Evolutionary conservation across 2,113 vertebrate genomes (phyloP).

Genomic region (Oceanodroma tethys): DNA sequence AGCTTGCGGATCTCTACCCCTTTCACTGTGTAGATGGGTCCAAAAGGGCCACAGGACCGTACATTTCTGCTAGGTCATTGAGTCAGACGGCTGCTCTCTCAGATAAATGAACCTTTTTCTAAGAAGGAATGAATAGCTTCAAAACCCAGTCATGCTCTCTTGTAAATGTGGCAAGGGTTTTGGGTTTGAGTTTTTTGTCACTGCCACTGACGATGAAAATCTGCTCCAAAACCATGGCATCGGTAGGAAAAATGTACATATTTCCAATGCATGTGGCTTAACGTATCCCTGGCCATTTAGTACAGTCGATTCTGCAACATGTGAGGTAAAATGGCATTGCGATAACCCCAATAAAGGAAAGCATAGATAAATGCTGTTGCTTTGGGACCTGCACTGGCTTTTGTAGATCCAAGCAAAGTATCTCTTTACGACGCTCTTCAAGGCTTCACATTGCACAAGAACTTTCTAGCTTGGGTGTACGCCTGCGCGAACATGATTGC

Average conservation of each 20-base stretch:
- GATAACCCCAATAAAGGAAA: neutral
- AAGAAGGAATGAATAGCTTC: neutral
- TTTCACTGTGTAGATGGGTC: neutral
- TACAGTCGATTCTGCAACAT: neutral
- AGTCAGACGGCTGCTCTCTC: neutral
- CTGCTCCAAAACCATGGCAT: neutral
- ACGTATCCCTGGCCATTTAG: neutral
- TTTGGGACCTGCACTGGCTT: neutral
- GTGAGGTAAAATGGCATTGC: neutral
- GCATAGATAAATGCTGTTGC: neutral
- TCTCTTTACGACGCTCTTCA: neutral
- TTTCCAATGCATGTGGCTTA: neutral
- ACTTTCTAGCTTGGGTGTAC: neutral
- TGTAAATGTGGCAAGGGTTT: neutral
- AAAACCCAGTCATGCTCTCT: neutral
- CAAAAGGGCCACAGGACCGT: neutral
- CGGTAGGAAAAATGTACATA: neutral
- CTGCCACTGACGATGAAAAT: neutral
- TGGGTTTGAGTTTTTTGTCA: neutral
- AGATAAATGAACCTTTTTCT: neutral
- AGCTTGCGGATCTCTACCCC: neutral
- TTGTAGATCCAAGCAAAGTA: neutral
- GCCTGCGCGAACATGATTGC: neutral
- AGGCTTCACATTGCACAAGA: neutral
- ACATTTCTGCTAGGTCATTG: neutral